phyloP scores from a whole-genome alignment of 2,113 vertebrate species.

The Poicephalus meyeri region DNA sequence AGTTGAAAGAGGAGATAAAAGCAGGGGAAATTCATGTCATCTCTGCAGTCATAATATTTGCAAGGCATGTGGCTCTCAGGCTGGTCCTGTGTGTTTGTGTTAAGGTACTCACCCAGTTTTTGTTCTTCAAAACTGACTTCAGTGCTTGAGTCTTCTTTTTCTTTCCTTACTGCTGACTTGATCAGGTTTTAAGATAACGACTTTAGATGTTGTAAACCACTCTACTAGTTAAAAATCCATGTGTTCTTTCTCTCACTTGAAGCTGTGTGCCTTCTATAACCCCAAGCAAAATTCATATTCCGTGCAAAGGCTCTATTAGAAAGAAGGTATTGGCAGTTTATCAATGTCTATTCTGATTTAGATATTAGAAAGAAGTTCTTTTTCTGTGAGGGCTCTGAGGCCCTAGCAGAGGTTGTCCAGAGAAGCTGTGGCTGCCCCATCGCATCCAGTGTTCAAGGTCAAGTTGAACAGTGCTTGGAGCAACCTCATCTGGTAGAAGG shows the following conservation, averaged over 20 bases:
- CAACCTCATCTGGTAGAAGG: not conserved
- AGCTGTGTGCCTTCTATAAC: not conserved
- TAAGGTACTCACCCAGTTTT: not conserved
- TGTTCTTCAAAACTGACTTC: not conserved
- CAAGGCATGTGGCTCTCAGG: accelerated
- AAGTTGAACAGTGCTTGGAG: not conserved
- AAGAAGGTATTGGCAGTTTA: not conserved
- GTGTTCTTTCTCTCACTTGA: not conserved
- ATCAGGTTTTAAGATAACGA: not conserved
- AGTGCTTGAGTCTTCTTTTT: not conserved
- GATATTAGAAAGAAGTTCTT: not conserved
- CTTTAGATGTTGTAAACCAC: not conserved
- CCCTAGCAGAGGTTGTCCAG: not conserved
- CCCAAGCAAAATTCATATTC: not conserved
- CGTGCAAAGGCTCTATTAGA: not conserved
- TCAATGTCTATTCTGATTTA: not conserved
- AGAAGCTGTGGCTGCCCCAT: too few relatives aligned
- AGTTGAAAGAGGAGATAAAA: not conserved
- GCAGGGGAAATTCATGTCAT: not conserved
- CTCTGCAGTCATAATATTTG: not conserved
- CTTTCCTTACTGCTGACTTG: not conserved
- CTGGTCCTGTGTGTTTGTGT: not conserved
- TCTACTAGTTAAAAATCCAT: not conserved
- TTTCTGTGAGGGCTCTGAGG: not conserved
- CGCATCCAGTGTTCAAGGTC: not conserved